Percentiles rank a stretch among this genome's conserved stretches.
Conservation (phyloP, 2,113 vertebrate genomes). For the Himantopus leucocephalus region DNA sequence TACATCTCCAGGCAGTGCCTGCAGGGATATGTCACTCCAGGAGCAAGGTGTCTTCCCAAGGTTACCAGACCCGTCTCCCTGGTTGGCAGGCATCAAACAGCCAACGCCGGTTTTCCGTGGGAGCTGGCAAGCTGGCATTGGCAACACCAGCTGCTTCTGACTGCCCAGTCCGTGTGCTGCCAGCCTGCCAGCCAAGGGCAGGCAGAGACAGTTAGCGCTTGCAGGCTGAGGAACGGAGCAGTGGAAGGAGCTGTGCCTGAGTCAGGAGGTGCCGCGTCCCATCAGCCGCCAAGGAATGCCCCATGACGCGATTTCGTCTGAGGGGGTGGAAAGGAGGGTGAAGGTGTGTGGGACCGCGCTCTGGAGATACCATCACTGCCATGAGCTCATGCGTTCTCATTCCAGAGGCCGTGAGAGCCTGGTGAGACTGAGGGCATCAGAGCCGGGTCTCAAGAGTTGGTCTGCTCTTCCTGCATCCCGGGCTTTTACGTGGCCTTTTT, state of each 20-base stretch:
- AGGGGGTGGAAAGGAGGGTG: background rate
- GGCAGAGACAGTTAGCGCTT: fast-evolving
- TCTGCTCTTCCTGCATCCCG: background rate
- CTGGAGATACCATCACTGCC: conserved; percentile 14
- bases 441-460: fast-evolving
- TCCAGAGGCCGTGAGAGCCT: background rate
- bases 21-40: background rate
- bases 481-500: background rate
- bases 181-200: background rate
- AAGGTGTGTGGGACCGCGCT: background rate
- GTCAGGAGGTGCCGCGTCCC: background rate
- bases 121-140: background rate
- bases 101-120: background rate
- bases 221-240: background rate
- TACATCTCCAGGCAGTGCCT: background rate
- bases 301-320: background rate
- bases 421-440: background rate
- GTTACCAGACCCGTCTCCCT: background rate
- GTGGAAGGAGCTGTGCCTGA: background rate
- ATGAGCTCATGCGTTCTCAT: background rate
- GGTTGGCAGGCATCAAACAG: background rate
- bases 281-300: background rate
- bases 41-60: background rate
- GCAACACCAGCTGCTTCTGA: background rate
- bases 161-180: background rate